phyloP scores from a whole-genome alignment of 2,888 invertebrate genomes.

The Pycnomerus fuliginosus region DNA sequence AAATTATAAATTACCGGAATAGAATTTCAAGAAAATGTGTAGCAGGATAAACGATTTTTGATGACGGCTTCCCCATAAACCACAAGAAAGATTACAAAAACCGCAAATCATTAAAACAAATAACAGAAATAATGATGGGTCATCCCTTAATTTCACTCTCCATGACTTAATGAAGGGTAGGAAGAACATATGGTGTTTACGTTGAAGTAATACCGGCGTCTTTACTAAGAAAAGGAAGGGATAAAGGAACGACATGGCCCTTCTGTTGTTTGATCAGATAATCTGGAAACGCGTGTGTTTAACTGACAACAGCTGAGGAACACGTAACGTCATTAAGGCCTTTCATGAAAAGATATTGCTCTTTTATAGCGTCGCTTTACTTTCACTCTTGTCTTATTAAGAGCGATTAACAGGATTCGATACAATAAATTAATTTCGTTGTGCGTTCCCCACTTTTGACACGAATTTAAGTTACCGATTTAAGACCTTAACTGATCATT shows the following conservation, averaged over 20 bases:
- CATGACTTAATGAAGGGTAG: conserved; percentile 13
- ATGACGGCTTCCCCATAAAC: no score
- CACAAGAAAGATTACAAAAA: conserved; percentile 5
- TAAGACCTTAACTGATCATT: conserved; percentile 17
- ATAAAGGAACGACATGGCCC: conserved; percentile 24
- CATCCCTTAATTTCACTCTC: conserved; percentile 9
- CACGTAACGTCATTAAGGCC: conserved; percentile 17
- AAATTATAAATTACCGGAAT: no score
- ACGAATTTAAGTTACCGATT: conserved; percentile 12
- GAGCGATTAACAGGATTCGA: conserved; percentile 22
- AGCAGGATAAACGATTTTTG: no score
- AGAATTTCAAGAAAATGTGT: no score
- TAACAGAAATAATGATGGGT: background rate
- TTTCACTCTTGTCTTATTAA: conserved; percentile 24
- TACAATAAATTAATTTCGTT: conserved; percentile 20
- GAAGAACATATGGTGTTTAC: conserved; percentile 15
- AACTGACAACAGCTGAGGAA: conserved; percentile 30
- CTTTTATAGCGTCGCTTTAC: conserved; percentile 17
- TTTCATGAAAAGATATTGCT: conserved; percentile 8
- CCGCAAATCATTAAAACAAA: conserved; percentile 16
- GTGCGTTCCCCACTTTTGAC: conserved; percentile 16
- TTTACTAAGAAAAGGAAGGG: conserved; percentile 7
- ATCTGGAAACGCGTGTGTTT: conserved; percentile 30
- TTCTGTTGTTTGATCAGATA: conserved; percentile 32
- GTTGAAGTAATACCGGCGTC: no score